phyloP scores from a whole-genome alignment of 2,888 invertebrate genomes.

The Zeuzera pyrina region DNA sequence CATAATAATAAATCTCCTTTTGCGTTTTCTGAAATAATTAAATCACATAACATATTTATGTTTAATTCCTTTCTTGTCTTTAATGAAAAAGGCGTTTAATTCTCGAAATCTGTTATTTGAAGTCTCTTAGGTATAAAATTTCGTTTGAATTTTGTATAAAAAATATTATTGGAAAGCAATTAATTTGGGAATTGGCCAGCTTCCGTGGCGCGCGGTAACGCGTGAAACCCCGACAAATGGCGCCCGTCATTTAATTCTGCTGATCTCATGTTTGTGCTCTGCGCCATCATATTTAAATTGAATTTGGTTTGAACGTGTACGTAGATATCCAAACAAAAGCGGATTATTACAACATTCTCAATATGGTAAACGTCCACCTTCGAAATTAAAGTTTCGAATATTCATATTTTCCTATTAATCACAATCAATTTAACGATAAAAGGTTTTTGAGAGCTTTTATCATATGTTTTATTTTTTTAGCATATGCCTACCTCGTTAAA shows the following conservation, averaged over 20 bases:
- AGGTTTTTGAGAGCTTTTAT: no score
- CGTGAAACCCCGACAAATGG: constrained; percentile 54
- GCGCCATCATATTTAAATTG: constrained; percentile 68
- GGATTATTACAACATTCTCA: constrained; percentile 37
- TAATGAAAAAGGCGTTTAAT: no score
- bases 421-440: no score
- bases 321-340: constrained; percentile 48
- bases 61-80: no score
- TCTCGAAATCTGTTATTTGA: constrained; percentile 30
- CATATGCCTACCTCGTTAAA: no score
- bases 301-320: constrained; percentile 31
- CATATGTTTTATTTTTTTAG: no score
- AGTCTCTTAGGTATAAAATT: no score
- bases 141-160: no score
- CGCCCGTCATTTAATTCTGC: constrained; percentile 63
- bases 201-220: constrained; percentile 23
- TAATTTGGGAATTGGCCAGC: constrained; percentile 46
- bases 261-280: constrained; percentile 64
- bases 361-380: constrained; percentile 33
- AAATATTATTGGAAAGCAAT: constrained; percentile 63
- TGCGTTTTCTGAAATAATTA: no score
- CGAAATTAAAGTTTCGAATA: constrained; percentile 25
- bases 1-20: no score
- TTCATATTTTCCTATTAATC: no score
- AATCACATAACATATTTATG: no score